Evolutionary conservation across 2,888 invertebrate species (phyloP).

Genomic region (Penaeus monodon): DNA sequence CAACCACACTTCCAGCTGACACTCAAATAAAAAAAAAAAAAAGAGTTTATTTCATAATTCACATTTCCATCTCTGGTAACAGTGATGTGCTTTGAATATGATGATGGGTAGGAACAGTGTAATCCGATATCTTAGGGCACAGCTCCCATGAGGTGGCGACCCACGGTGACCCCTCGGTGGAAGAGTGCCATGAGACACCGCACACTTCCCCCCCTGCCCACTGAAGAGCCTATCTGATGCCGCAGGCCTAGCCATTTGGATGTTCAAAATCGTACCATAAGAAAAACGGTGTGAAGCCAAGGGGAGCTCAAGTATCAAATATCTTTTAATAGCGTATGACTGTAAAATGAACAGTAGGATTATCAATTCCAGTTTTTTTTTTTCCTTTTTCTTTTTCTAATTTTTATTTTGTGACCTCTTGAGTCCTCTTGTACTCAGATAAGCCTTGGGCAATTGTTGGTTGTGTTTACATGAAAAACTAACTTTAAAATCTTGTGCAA

Average conservation of each 20-base stretch:
- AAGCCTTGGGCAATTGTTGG: conserved; percentile 38
- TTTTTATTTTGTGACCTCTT: not conserved
- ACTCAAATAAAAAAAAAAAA: no score
- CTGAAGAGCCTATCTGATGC: not conserved
- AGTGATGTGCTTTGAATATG: no score
- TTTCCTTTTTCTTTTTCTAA: not conserved
- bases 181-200: not conserved
- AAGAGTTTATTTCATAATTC: no score
- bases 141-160: no score
- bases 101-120: no score
- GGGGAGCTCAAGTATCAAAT: conserved; percentile 15
- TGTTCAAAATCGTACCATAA: conserved; percentile 7
- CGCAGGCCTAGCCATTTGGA: conserved; percentile 21
- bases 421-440: conserved; percentile 1
- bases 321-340: no score
- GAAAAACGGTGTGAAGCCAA: conserved; percentile 10
- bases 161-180: no score
- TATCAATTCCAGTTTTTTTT: no score
- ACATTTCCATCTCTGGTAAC: no score
- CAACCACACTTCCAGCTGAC: no score
- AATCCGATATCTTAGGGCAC: no score
- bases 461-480: conserved; percentile 49
- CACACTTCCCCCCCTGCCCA: not conserved
- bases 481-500: conserved; percentile 54
- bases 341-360: no score